Conservation (phyloP, 35 echinoderm and acorn worm genomes). For the Hemicentrotus pulcherrimus region DNA sequence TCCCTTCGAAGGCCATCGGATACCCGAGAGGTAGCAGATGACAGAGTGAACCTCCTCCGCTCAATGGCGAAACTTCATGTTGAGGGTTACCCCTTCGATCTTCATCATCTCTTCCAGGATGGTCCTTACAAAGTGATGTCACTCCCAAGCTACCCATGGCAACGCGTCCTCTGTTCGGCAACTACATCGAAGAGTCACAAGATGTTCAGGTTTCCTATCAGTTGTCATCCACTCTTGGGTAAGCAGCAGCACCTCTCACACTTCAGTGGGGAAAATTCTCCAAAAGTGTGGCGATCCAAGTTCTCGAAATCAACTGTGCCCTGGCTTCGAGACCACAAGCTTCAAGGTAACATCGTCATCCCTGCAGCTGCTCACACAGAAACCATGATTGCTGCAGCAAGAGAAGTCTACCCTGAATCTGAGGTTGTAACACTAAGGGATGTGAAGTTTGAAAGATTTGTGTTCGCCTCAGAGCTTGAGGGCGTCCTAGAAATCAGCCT, state of each 20-base stretch:
- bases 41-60: slow-evolving; percentile 78
- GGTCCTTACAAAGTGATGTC: slow-evolving; percentile 77
- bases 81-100: slow-evolving; percentile 85
- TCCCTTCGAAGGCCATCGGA: slow-evolving; percentile 83
- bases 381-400: slow-evolving; percentile 73
- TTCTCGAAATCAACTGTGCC: slow-evolving; percentile 73
- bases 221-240: slow-evolving; percentile 85
- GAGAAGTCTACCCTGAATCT: slow-evolving; percentile 53
- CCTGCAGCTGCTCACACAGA: slow-evolving; percentile 94
- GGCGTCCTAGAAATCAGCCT: slow-evolving; percentile 84
- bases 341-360: slow-evolving; percentile 92
- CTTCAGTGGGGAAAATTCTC: slow-evolving; percentile 69
- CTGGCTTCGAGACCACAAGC: slow-evolving; percentile 92
- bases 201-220: slow-evolving; percentile 84
- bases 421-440: slow-evolving; percentile 71
- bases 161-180: slow-evolving; percentile 81
- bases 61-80: slow-evolving; percentile 90
- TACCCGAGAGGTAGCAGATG: slow-evolving; percentile 82
- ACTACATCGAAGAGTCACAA: slow-evolving; percentile 70
- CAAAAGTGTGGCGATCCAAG: slow-evolving; percentile 76
- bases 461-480: slow-evolving; percentile 72
- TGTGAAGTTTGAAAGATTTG: slow-evolving; percentile 88
- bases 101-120: slow-evolving; percentile 76
- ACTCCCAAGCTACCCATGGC: slow-evolving; percentile 93
- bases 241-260: slow-evolving; percentile 78